Evolutionary conservation across 2,113 vertebrate species (phyloP).

Genomic region (Columba livia): DNA sequence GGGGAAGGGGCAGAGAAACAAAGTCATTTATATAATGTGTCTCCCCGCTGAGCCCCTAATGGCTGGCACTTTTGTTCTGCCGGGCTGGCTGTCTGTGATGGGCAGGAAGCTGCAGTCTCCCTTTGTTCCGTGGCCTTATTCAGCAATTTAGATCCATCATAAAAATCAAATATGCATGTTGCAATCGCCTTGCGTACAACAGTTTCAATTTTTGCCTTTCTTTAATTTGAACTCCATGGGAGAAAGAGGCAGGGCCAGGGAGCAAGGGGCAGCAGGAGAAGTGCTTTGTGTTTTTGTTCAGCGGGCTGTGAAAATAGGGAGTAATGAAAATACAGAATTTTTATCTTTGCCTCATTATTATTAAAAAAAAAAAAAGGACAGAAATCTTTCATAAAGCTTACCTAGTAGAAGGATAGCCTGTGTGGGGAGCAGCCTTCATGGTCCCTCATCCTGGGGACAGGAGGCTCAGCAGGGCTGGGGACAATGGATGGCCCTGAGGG

Average conservation of each 20-base stretch:
- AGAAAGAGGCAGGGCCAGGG: constrained; percentile 68
- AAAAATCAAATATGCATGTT: constrained; percentile 84
- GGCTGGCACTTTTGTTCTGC: constrained; percentile 77
- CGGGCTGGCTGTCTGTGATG: constrained; percentile 73
- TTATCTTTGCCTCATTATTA: constrained; percentile 65
- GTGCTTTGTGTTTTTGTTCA: constrained; percentile 75
- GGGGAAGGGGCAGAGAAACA: constrained; percentile 71
- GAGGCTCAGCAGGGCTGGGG: no score
- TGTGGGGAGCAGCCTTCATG: not conserved
- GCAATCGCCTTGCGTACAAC: constrained; percentile 71
- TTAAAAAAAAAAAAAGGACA: not conserved
- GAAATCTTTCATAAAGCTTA: constrained; percentile 1
- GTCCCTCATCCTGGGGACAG: no score
- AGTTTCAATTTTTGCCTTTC: constrained; percentile 78
- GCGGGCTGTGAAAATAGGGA: constrained; percentile 69
- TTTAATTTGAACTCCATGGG: constrained; percentile 77
- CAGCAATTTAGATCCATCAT: constrained; percentile 82
- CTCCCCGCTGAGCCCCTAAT: constrained; percentile 79
- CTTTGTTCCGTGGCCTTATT: constrained; percentile 80
- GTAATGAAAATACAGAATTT: constrained; percentile 69
- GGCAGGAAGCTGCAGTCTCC: constrained; percentile 74
- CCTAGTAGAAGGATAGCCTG: not conserved
- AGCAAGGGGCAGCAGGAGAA: constrained; percentile 64
- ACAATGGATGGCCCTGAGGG: not conserved
- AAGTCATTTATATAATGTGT: constrained; percentile 81